Conservation (phyloP, 23 tunicate species). For the Diplosoma virens region DNA sequence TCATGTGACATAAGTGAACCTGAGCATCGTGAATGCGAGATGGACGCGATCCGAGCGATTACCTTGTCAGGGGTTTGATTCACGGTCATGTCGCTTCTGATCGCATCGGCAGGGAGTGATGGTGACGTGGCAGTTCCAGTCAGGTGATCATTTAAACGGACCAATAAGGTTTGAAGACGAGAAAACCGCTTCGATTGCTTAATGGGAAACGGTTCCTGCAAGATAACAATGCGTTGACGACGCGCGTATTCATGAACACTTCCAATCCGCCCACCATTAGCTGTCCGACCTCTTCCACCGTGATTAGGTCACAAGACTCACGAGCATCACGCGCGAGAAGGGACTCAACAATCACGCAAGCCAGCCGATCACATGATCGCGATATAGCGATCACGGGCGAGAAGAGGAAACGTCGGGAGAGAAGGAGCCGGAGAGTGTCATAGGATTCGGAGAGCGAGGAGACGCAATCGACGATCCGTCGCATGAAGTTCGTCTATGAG, state of each 20-base stretch:
- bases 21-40: background rate
- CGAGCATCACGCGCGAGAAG: slow-evolving; percentile 5
- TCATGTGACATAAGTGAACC: too few species aligned
- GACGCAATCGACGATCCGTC: slow-evolving; percentile 22
- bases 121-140: background rate
- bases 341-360: slow-evolving; percentile 49
- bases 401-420: slow-evolving; percentile 45
- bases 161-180: slow-evolving; percentile 31
- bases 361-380: slow-evolving; percentile 41
- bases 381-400: slow-evolving; percentile 50
- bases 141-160: slow-evolving; percentile 11
- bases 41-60: too few species aligned
- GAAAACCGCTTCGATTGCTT: background rate
- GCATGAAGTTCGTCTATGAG: slow-evolving; percentile 26
- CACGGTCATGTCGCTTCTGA: background rate
- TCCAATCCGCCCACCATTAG: slow-evolving; percentile 31
- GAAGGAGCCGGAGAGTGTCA: slow-evolving; percentile 22
- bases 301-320: background rate
- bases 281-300: slow-evolving; percentile 4
- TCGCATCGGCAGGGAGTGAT: background rate
- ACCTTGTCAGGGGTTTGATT: slow-evolving; percentile 27
- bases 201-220: slow-evolving; percentile 1
- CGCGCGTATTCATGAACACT: too few species aligned
- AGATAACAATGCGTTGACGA: background rate
- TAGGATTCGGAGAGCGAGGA: slow-evolving; percentile 7